Evolutionary conservation across 2,888 invertebrate genomes (phyloP).

Genomic region (Sarcophaga caerulescens): DNA sequence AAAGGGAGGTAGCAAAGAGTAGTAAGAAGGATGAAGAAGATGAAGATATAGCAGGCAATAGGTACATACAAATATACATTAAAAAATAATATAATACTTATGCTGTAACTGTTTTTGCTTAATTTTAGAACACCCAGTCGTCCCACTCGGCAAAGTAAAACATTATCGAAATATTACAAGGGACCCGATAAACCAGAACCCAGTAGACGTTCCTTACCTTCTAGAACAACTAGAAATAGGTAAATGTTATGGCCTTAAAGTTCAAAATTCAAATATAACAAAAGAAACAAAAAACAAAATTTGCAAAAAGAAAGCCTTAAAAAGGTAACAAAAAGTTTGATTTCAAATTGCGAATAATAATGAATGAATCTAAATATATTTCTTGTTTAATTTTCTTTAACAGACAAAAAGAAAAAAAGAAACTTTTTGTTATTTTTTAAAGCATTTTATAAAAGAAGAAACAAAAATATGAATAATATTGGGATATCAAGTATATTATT

Average conservation of each 20-base stretch:
- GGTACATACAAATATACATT: slow-evolving; percentile 20
- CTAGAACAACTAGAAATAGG: slow-evolving; percentile 71
- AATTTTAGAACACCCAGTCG: slow-evolving; percentile 69
- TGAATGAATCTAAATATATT: not conserved
- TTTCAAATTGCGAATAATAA: not conserved
- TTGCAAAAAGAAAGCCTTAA: not conserved
- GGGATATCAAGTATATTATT: slow-evolving; percentile 33
- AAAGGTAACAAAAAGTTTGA: slow-evolving; percentile 8
- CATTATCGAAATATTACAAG: slow-evolving; percentile 79
- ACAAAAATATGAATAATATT: not conserved
- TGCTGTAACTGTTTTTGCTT: not conserved
- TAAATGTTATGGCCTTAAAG: slow-evolving; percentile 43
- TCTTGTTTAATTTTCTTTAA: not conserved
- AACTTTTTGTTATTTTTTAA: slow-evolving; percentile 18
- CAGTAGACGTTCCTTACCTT: slow-evolving; percentile 65
- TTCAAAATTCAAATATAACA: too few relatives aligned
- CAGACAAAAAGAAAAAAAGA: not conserved
- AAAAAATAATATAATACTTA: not conserved
- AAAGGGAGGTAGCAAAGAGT: not conserved
- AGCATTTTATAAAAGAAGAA: not conserved
- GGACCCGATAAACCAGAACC: slow-evolving; percentile 72
- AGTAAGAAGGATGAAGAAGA: slow-evolving; percentile 40
- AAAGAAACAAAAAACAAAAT: not conserved
- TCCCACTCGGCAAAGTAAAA: slow-evolving; percentile 78
- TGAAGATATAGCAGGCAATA: slow-evolving; percentile 51